Conservation (phyloP, 2,797 vertebrate species). For the Myotis findleyi region DNA sequence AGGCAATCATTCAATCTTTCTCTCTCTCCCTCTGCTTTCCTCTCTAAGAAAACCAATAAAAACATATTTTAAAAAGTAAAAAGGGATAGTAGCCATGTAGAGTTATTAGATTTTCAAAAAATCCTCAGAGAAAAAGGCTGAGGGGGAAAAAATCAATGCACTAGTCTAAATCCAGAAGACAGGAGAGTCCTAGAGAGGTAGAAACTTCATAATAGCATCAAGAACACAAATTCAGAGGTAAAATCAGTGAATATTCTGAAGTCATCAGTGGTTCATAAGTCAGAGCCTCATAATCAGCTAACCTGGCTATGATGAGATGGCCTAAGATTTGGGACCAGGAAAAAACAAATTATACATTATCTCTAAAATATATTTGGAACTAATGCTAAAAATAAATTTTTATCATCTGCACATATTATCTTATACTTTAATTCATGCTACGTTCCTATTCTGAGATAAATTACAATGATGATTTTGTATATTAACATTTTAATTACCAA, state of each 20-base stretch:
- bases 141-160: not conserved
- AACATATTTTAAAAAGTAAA: not conserved
- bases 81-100: not conserved
- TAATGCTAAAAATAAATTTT: not conserved
- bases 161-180: not conserved
- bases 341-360: not conserved
- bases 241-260: not conserved
- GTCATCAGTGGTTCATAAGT: not conserved
- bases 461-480: not conserved
- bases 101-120: not conserved
- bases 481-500: not conserved
- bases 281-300: not conserved
- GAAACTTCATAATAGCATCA: not conserved
- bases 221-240: not conserved
- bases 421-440: not conserved
- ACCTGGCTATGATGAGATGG: not conserved
- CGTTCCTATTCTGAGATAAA: not conserved
- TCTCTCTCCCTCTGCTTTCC: not conserved
- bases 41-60: not conserved
- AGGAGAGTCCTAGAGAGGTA: not conserved
- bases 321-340: not conserved
- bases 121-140: not conserved
- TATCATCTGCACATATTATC: not conserved
- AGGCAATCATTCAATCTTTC: not conserved
- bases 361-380: not conserved